phyloP scores from a whole-genome alignment of 2,797 vertebrate species.

The Myoxocephalus aenaeus region DNA sequence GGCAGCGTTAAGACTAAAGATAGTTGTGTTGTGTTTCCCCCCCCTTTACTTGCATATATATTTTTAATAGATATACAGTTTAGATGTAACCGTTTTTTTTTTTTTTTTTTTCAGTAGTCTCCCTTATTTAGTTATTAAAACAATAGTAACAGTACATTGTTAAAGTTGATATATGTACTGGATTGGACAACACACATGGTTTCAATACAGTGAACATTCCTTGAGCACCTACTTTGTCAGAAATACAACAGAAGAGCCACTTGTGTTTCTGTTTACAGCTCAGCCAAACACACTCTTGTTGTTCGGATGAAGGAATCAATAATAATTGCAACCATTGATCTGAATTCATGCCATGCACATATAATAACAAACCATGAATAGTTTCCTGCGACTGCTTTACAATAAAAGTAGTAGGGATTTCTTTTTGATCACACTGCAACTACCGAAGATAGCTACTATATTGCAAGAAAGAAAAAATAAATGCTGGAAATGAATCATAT shows the following conservation, averaged over 20 bases:
- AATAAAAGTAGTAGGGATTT: neutral
- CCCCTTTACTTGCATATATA: neutral
- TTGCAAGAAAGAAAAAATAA: neutral
- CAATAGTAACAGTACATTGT: neutral
- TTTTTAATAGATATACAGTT: neutral
- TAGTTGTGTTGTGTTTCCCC: slow-evolving; percentile 20
- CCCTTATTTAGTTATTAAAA: neutral
- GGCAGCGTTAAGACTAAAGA: slow-evolving; percentile 50
- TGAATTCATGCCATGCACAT: neutral
- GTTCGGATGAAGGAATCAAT: neutral
- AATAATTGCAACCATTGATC: neutral
- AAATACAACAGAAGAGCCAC: neutral
- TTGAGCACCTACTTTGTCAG: neutral
- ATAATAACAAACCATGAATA: neutral
- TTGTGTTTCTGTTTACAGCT: neutral
- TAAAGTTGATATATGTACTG: neutral
- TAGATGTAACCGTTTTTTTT: neutral
- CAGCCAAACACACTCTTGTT: neutral
- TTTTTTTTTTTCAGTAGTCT: no score
- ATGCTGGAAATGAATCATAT: neutral
- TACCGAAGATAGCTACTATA: neutral
- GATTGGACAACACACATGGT: neutral
- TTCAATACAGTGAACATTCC: neutral
- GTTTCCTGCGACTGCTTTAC: neutral
- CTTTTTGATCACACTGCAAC: neutral